Base-by-base conservation (phyloP, 2,888 invertebrate genomes). In the Leptopilina drosophilae region DNA sequence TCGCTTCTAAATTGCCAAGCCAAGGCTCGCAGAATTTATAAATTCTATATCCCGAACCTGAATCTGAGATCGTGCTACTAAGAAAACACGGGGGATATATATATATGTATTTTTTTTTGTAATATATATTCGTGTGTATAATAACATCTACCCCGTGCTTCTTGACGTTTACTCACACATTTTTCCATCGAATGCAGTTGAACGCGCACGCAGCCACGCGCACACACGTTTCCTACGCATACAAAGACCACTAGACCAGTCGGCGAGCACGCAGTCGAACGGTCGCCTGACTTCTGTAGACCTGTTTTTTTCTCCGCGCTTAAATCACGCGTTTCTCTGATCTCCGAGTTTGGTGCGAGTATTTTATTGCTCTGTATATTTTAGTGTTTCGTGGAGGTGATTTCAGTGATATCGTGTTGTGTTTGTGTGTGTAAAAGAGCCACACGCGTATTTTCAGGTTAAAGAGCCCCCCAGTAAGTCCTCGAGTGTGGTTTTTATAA, bases 171-270 rank as follows among this genome's bases (percentile, higher is more conserved):
- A 73, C 73, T 26, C 66, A 66, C 66, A 66, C 66, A 66, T 66
- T 33, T 64, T 64, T 42, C 42, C 15, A 15, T 42, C 42, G 66
- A 15, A 62, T 66, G 66, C 66, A 66, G 66, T 66, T 42, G 66
- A 66, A 73, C 76, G 81, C 84, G 80, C 81, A 80, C 78, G 79
- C 76, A 79, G 78, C 80, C 79, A 79, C 66, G 77, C 77, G 53
- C 78, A 76, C 26, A 62, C 46, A 76, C 78, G 77, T 75, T 49
- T 78, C 78, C 73, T 80, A 56, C 73, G 56, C 73, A 73, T 56
- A 53, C 64, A 64, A 79, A 53, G 64, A 49, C 64, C 20, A 73
- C 64, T 59, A 78, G 77, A 77, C 73, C 81, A 77, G 77, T 53
- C 66, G 62, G 76, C 75, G 77, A 79, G 76, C 76, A 78, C 78